These are phyloP conservation scores for Eriocheir sinensis DNA, from an alignment of 1,140 invertebrate genomes.

Conservation along the genomic window DNA sequence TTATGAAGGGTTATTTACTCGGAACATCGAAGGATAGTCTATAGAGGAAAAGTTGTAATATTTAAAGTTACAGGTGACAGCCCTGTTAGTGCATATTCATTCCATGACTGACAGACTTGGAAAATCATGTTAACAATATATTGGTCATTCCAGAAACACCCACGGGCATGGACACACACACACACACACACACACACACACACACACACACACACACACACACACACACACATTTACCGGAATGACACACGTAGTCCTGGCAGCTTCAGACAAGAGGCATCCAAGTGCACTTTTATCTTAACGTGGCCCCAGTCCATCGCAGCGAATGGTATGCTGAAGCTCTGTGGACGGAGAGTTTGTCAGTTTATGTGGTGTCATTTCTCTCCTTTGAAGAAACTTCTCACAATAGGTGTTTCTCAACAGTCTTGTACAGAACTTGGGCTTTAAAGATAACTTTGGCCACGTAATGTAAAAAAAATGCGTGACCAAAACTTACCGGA, in stretches of 20 bases:
- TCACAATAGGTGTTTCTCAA: too few relatives aligned
- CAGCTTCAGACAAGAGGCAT: background rate
- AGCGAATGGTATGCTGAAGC: background rate
- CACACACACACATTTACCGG: background rate
- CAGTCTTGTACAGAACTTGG: too few relatives aligned
- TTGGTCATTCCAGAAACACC: background rate
- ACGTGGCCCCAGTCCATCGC: background rate
- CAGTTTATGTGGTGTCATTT: background rate
- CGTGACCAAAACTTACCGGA: background rate
- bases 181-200: conserved; percentile 10
- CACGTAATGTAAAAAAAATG: background rate
- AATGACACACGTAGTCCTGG: background rate
- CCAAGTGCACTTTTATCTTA: conserved; percentile 20
- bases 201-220: conserved; percentile 13
- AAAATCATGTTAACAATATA: too few relatives aligned
- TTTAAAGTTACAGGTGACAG: background rate
- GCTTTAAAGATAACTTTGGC: too few relatives aligned
- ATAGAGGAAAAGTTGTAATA: background rate
- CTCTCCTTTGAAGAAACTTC: too few relatives aligned
- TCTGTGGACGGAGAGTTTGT: background rate
- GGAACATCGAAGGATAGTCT: too few relatives aligned
- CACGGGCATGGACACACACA: background rate
- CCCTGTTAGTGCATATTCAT: too few relatives aligned
- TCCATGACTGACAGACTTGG: too few relatives aligned
- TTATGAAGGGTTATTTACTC: too few relatives aligned